Evolutionary conservation across 1,140 invertebrate genomes (phyloP), one percentile per base, ranked within the genome.

Genomic region (Lasaia peninsularis): DNA sequence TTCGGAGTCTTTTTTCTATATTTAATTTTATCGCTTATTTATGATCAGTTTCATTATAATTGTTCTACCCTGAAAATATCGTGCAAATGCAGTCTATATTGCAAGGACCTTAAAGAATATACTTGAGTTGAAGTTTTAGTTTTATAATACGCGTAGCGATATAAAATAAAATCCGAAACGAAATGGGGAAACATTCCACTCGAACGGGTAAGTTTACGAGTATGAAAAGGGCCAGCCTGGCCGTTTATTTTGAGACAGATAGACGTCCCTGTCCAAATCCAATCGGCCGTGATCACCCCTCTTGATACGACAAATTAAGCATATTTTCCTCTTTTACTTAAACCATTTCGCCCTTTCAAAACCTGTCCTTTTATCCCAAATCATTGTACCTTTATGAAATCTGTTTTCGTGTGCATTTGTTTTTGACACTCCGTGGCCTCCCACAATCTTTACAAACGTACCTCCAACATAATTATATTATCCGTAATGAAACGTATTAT

Each of bases 301-400:
- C 16, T 44, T 44, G 40, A 20, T 44, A 44, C 40, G 40, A 44
- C 40, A 44, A 44, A 44, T 44, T 44, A 44, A 44, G 18, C 40
- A 44, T 44, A 44, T 18, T 44, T 44, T 44, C 16, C 40, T 44
- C 16, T 10, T 44, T 11, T 44, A 20, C 40, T 18, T 44, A 44
- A 44, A 44, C 40, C 40, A 44, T 44, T 44, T 10, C 1, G 9
- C 10, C 37, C 37, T 5, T 40, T 40, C 37, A 16, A 40, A 40
- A 40, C 37, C 16, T 40, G 9, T 16, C 16, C 34, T 14, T 16
- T 40, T 40, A 40, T 12, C n/a, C 37, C 35, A 40, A 9, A 40
- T 40, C 16, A 14, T 18, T 7, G 6, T 16, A 14, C 8, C 16
- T 9, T 40, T 18, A 18, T 16, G 35, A 5, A 16, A 40, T 7